Conservation (phyloP, 2,797 vertebrate genomes). For the Martes flavigula region DNA sequence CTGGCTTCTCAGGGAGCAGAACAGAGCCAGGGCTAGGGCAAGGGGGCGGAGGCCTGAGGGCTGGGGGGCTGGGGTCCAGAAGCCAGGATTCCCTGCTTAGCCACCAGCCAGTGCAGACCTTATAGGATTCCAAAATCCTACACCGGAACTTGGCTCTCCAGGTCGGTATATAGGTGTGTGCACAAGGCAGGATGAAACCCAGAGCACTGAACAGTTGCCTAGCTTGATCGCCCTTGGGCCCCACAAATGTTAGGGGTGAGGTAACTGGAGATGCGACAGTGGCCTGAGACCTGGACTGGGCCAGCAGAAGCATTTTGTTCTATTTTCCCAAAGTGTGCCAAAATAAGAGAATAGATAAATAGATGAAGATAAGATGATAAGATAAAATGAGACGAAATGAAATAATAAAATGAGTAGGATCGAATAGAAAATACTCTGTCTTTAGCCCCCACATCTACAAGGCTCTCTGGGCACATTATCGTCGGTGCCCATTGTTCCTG, state of each 20-base stretch:
- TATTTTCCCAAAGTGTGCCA: background rate
- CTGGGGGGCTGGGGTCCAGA: background rate
- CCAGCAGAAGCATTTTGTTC: background rate
- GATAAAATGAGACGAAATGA: background rate
- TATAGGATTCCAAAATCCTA: background rate
- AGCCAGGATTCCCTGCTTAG: too few species aligned
- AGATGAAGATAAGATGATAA: background rate
- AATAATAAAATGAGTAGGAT: background rate
- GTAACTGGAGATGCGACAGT: background rate
- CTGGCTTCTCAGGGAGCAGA: accelerated
- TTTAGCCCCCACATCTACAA: accelerated
- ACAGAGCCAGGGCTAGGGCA: background rate
- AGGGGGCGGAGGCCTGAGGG: accelerated
- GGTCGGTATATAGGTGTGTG: background rate
- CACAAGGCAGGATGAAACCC: accelerated
- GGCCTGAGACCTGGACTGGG: background rate
- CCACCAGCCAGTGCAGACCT: accelerated
- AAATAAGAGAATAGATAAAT: background rate
- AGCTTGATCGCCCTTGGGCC: background rate
- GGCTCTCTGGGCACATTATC: accelerated
- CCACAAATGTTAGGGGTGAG: background rate
- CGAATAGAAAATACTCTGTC: background rate
- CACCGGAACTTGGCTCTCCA: background rate
- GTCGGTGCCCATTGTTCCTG: accelerated
- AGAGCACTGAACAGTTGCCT: too few species aligned